A percentile compares a stretch with the other conserved stretches of the same genome.
Evolutionary conservation across 2,888 invertebrate species (phyloP).

Genomic region (Sceliomorpha sp.): DNA sequence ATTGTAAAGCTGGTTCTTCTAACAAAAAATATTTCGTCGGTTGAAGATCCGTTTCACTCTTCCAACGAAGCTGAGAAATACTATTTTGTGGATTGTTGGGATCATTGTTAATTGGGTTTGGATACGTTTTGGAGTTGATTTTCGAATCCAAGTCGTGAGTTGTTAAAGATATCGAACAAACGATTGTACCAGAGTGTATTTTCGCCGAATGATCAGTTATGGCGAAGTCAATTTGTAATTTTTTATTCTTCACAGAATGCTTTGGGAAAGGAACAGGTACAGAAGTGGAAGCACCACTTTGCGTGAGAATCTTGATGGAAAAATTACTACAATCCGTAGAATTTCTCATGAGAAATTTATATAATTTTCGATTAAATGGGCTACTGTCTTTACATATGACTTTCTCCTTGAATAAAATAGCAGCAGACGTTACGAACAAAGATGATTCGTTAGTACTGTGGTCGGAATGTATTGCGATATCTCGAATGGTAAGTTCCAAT

Average conservation of each 20-base stretch:
- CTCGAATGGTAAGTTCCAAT: slow-evolving; percentile 71
- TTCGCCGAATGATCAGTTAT: slow-evolving; percentile 60
- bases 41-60: slow-evolving; percentile 17
- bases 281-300: slow-evolving; percentile 60
- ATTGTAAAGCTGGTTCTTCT: slow-evolving; percentile 63
- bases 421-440: slow-evolving; percentile 63
- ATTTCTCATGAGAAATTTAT: slow-evolving; percentile 70
- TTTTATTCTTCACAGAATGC: slow-evolving; percentile 62
- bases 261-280: slow-evolving; percentile 74
- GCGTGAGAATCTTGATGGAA: slow-evolving; percentile 64
- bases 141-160: slow-evolving; percentile 46
- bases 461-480: slow-evolving; percentile 64
- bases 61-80: slow-evolving; percentile 56
- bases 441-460: too few species aligned
- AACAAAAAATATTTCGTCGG: slow-evolving; percentile 65
- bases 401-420: slow-evolving; percentile 68
- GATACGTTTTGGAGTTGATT: too few species aligned
- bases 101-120: slow-evolving; percentile 60
- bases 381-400: slow-evolving; percentile 66
- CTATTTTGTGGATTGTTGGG: slow-evolving; percentile 73
- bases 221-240: slow-evolving; percentile 72
- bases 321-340: slow-evolving; percentile 64
- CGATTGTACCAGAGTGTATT: slow-evolving; percentile 67
- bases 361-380: slow-evolving; percentile 73
- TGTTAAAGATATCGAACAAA: slow-evolving; percentile 67